Percentiles rank a stretch among this genome's conserved stretches.
Conservation (phyloP, 2,797 vertebrate species). For the Hoplostethus atlanticus region DNA sequence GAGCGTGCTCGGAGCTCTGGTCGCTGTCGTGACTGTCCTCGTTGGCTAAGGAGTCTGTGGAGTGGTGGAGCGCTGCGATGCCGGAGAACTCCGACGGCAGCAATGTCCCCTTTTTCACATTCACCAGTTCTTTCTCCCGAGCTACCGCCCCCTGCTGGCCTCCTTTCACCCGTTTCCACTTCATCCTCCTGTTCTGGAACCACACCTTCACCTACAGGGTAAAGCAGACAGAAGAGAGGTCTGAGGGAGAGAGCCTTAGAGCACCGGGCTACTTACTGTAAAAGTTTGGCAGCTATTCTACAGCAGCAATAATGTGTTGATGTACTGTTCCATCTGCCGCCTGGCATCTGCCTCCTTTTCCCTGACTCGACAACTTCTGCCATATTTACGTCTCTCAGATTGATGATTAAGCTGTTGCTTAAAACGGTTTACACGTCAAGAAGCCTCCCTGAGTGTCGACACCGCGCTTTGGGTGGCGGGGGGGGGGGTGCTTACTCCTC, state of each 20-base stretch:
- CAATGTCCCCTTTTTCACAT: slow-evolving; percentile 91
- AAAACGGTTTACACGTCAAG: slow-evolving; percentile 80
- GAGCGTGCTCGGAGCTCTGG: slow-evolving; percentile 96
- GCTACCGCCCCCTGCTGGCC: slow-evolving; percentile 91
- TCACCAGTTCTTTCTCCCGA: slow-evolving; percentile 91
- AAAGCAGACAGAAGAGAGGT: slow-evolving; percentile 15
- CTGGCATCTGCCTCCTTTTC: slow-evolving; percentile 81
- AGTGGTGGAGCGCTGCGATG: slow-evolving; percentile 91
- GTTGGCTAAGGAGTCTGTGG: slow-evolving; percentile 95
- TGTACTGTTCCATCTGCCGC: slow-evolving; percentile 83
- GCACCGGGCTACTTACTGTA: too few species aligned
- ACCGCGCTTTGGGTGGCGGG: slow-evolving; percentile 38
- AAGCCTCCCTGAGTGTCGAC: slow-evolving; percentile 68
- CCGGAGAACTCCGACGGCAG: slow-evolving; percentile 91
- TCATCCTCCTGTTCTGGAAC: slow-evolving; percentile 94
- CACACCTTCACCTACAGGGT: slow-evolving; percentile 89
- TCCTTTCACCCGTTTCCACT: slow-evolving; percentile 93
- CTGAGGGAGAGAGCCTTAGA: not conserved
- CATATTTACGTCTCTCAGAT: slow-evolving; percentile 86
- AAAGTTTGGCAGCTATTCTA: slow-evolving; percentile 73
- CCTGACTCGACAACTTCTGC: slow-evolving; percentile 82
- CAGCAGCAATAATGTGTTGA: slow-evolving; percentile 71
- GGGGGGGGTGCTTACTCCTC: slow-evolving; percentile 48
- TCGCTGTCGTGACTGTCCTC: slow-evolving; percentile 98
- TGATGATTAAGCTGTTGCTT: slow-evolving; percentile 89